phyloP scores from a whole-genome alignment of 1,140 invertebrate genomes.

The Trichonephila inaurata region DNA sequence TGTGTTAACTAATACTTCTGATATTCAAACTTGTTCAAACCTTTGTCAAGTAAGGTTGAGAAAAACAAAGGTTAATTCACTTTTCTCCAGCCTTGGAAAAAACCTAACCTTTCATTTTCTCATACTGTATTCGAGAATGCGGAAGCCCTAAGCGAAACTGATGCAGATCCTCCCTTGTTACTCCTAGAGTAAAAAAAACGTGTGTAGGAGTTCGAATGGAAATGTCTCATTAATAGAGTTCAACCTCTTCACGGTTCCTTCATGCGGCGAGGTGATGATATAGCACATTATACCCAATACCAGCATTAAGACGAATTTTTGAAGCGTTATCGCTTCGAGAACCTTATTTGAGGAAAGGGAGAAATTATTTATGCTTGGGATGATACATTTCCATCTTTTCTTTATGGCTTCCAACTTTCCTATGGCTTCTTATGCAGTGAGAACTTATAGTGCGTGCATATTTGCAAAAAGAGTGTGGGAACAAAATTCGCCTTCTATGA shows the following conservation, averaged over 20 bases:
- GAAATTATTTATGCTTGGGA: conserved; percentile 1
- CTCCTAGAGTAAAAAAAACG: not conserved
- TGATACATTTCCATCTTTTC: not conserved
- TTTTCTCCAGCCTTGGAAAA: not conserved
- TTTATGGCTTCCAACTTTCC: not conserved
- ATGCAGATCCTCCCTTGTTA: not conserved
- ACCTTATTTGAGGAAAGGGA: not conserved
- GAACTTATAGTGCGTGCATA: no score
- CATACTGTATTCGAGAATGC: not conserved
- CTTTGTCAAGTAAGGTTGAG: no score
- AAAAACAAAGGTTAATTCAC: not conserved
- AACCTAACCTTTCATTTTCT: not conserved
- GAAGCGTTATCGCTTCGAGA: not conserved
- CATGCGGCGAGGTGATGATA: not conserved
- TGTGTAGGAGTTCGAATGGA: not conserved
- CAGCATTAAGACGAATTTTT: not conserved
- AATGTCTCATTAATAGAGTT: conserved; percentile 10
- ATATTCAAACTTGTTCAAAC: no score
- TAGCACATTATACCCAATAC: not conserved
- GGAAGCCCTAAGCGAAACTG: not conserved
- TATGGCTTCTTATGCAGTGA: no score
- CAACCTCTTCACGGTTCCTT: not conserved
- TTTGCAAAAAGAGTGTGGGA: no score
- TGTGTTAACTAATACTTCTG: no score
- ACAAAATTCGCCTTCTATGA: no score